Base-by-base conservation (phyloP, 1,140 invertebrate species). In the Calephelis virginiensis region DNA sequence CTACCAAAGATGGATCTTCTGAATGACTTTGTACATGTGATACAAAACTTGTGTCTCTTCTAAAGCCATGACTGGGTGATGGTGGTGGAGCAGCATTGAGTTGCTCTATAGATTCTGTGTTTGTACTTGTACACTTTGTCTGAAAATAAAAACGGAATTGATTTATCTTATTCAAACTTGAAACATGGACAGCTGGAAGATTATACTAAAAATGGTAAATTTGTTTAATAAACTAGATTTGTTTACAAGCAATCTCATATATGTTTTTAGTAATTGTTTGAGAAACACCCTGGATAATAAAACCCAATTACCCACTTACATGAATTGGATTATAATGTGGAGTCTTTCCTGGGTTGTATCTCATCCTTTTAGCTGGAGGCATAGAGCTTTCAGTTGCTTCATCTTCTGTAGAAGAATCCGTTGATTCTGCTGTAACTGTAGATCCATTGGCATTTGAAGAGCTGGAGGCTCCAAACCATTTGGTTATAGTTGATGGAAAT, bases 331-430 rank as follows among this genome's bases (percentile, higher is more conserved):
- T 61, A 66, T 73, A 75, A 37, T 75, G 62, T 60, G 69, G 74
- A 28, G 68, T 76, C 47, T 73, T 71, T 28, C 59, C 75, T 17
- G 75, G 71, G 10, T 73, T 60, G 67, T 14, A 81, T 64, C 88
- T 84, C 69, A 81, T 85, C 17, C 87, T 79, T 71, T 93, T 93
- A 9, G 77, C 62, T 43, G 92, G 92, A 37, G 92, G 92, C 72
- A 76, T 74, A n/a, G 78, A 73, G 43, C 77, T 87, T 8, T 90
- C 89, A 59, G 83, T 73, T 43, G 82, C 83, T 56, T 91, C 90
- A 73, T 90, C 79, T 64, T 89, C 92, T 61, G 81, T 81, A 11
- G 83, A 87, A 0, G 86, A 89, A 47, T 93, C 92, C 53, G 89
- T 83, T 43, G 68, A 78, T 70, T 92, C 88, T 37, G 83, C 81